Evolutionary conservation across 2,113 vertebrate species (phyloP).

Genomic region (Blennius ocellaris): DNA sequence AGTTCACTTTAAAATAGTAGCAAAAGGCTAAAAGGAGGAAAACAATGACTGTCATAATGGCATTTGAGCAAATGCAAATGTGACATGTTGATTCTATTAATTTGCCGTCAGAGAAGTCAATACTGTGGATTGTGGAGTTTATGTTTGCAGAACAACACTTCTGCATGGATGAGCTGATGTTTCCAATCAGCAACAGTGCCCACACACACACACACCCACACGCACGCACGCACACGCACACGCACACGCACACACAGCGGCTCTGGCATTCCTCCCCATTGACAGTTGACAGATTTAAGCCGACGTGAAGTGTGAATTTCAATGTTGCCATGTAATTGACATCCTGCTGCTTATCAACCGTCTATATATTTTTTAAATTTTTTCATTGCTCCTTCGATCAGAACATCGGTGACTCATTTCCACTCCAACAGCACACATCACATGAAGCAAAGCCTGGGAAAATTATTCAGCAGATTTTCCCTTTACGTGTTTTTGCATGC

Average conservation of each 20-base stretch:
- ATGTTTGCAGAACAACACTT: constrained; percentile 8
- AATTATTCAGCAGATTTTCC: constrained; percentile 8
- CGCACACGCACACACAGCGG: constrained; percentile 18
- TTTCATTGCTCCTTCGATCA: constrained; percentile 24
- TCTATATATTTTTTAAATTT: constrained; percentile 14
- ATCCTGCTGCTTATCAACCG: constrained; percentile 60
- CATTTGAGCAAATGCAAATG: background rate
- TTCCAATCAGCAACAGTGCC: no score
- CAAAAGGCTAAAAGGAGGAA: constrained; percentile 1
- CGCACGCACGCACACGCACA: constrained; percentile 1
- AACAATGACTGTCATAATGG: constrained; percentile 23
- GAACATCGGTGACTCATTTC: constrained; percentile 29
- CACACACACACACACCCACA: background rate
- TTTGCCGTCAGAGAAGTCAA: constrained; percentile 10
- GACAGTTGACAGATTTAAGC: constrained; percentile 71
- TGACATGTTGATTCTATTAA: background rate
- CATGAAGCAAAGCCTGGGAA: constrained; percentile 20
- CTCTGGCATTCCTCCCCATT: constrained; percentile 61
- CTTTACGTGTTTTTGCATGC: constrained; percentile 1
- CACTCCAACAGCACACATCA: constrained; percentile 38
- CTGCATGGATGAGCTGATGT: constrained; percentile 30
- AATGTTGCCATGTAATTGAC: constrained; percentile 63
- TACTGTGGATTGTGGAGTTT: background rate
- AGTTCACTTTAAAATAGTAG: background rate
- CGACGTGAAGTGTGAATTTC: constrained; percentile 64